These are phyloP conservation scores for Mythimna impura DNA, from an alignment of 2,888 invertebrate species.

Conservation along the genomic window DNA sequence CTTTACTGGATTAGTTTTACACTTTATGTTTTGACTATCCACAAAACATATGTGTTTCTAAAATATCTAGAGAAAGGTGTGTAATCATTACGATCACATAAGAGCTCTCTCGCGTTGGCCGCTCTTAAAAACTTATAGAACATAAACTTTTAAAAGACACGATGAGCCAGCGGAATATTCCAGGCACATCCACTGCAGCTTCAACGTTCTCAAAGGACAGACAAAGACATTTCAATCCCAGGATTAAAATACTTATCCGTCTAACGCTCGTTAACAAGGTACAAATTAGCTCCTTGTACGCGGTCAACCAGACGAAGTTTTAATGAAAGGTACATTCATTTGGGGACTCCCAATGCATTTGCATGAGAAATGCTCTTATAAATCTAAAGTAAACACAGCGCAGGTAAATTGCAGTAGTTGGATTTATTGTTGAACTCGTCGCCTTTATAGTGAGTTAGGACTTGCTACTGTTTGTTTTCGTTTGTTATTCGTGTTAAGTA, in stretches of 20 bases:
- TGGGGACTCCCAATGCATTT: slow-evolving; percentile 65
- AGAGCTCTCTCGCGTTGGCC: too few relatives aligned
- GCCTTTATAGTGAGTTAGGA: slow-evolving; percentile 55
- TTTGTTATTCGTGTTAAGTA: slow-evolving; percentile 22
- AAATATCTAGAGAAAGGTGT: too few relatives aligned
- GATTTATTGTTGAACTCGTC: slow-evolving; percentile 67
- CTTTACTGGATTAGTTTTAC: too few relatives aligned
- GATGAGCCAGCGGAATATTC: slow-evolving; percentile 2
- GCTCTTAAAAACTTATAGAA: neutral
- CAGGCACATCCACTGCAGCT: neutral
- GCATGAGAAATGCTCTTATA: slow-evolving; percentile 71
- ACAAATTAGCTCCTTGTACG: slow-evolving; percentile 52
- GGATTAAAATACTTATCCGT: slow-evolving; percentile 54
- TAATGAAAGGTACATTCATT: slow-evolving; percentile 69
- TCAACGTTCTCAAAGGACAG: slow-evolving; percentile 7
- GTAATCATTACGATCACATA: too few relatives aligned
- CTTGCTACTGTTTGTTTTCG: slow-evolving; percentile 36
- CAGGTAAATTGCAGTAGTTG: slow-evolving; percentile 71
- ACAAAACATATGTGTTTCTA: too few relatives aligned
- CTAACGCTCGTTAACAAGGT: slow-evolving; percentile 60
- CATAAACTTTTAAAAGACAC: neutral
- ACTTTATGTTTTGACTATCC: too few relatives aligned
- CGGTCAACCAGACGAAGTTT: slow-evolving; percentile 62
- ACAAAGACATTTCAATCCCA: slow-evolving; percentile 41
- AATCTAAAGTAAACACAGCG: slow-evolving; percentile 67